Evolutionary conservation across 2,797 vertebrate species (phyloP), one percentile per base, ranked within the genome.

Genomic region (Hybognathus amarus): DNA sequence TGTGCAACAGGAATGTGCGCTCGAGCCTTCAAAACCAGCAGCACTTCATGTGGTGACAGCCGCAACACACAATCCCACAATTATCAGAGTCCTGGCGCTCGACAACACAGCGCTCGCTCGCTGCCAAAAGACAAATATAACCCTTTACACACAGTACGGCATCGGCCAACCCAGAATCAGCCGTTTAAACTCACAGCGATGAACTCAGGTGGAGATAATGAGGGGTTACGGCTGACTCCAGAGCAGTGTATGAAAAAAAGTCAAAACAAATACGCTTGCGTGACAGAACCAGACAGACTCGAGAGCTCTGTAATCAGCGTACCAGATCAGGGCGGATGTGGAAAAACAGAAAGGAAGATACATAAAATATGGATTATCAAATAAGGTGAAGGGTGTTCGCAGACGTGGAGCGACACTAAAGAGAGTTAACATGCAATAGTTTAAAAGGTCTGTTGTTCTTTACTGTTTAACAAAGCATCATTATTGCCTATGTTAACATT

Each of bases 261-360:
- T 79, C 86, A 87, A 85, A 87, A 86, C 86, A 86, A 83, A 80
- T n/a, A 59, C 13, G 74, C 40, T 87, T 81, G 88, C 88, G 86
- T 89, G 88, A 80, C 86, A 86, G 79, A 47, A 66, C 45, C 85
- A 88, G 82, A 84, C 85, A 78, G 80, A 85, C 83, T 42, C 50
- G 22, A 66, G 47, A 76, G 83, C 80, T 77, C 83, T 81, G 40
- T 83, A 81, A 59, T 59, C 85, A 80, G 83, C 59, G 2, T 61
- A 81, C 69, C 81, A 66, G 78, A 87, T 88, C 83, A 66, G 54
- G 81, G 64, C 78, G 71, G 82, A 87, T 74, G 78, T 69, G 54
- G 1, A 42, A 79, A 83, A 81, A 80, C 50, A 71, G 45, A 82
- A 68, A 11, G 79, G n/a, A 74, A 69, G 84, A 86, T 33, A 70